Evolutionary conservation across 1,140 invertebrate genomes (phyloP).

Genomic region (Heliconius melpomene): DNA sequence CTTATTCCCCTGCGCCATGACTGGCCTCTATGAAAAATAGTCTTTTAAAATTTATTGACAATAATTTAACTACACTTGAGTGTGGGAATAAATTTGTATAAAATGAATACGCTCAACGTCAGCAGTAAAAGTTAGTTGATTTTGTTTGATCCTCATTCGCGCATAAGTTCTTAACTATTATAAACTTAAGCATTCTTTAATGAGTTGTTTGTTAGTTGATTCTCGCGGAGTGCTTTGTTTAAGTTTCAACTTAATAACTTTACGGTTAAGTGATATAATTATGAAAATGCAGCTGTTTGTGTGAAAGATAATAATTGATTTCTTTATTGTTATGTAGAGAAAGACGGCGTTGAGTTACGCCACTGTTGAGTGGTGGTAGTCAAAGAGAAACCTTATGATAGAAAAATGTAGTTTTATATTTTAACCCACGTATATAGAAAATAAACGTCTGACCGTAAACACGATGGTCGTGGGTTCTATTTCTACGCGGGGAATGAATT

Average conservation of each 20-base stretch:
- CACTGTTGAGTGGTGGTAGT: too few relatives aligned
- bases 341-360: too few relatives aligned
- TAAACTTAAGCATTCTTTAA: constrained; percentile 3
- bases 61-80: neutral
- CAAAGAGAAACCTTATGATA: too few relatives aligned
- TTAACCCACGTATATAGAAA: too few relatives aligned
- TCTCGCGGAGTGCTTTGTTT: neutral
- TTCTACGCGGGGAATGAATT: too few relatives aligned
- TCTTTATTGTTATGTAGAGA: neutral
- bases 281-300: neutral
- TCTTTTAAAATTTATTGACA: too few relatives aligned
- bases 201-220: constrained; percentile 5
- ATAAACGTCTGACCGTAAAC: too few relatives aligned
- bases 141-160: neutral
- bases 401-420: too few relatives aligned
- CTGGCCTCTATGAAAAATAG: too few relatives aligned
- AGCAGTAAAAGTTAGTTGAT: neutral
- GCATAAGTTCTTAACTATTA: neutral
- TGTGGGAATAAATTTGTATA: neutral
- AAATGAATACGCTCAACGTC: neutral
- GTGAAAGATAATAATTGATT: neutral
- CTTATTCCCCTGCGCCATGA: too few relatives aligned
- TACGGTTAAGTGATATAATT: neutral
- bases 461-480: too few relatives aligned
- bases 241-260: neutral